Evolutionary conservation across 2,797 vertebrate genomes (phyloP).

Genomic region (Rhinophrynus dorsalis): DNA sequence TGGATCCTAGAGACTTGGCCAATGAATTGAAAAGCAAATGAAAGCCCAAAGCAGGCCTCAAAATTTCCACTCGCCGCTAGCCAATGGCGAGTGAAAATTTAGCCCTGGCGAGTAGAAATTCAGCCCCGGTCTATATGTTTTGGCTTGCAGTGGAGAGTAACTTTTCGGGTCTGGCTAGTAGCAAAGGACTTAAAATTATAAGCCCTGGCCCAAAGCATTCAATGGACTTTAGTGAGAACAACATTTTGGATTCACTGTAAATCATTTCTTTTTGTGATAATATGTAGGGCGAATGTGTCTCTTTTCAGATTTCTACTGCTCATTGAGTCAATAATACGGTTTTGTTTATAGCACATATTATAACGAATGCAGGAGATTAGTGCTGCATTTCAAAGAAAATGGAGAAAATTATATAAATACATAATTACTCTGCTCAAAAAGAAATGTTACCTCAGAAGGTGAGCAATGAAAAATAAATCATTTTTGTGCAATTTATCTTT

Average conservation of each 20-base stretch:
- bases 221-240: not conserved
- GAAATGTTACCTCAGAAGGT: conserved; percentile 8
- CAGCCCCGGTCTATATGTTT: no score
- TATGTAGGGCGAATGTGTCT: not conserved
- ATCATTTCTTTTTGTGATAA: not conserved
- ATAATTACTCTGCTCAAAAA: conserved; percentile 16
- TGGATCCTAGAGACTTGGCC: no score
- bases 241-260: not conserved
- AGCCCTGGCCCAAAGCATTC: no score
- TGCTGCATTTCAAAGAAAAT: conserved; percentile 9
- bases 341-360: conserved; percentile 31
- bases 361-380: conserved; percentile 12
- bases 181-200: no score
- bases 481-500: not conserved
- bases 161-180: no score
- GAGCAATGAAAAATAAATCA: not conserved
- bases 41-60: no score
- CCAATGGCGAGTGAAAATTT: no score
- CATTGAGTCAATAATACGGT: conserved; percentile 16
- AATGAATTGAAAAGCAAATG: no score
- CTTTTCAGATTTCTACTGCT: not conserved
- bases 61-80: no score
- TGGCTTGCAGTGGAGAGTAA: no score
- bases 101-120: no score
- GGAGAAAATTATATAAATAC: conserved; percentile 24